phyloP scores from a whole-genome alignment of 2,888 invertebrate genomes.

The Tanytarsus gracilentus region DNA sequence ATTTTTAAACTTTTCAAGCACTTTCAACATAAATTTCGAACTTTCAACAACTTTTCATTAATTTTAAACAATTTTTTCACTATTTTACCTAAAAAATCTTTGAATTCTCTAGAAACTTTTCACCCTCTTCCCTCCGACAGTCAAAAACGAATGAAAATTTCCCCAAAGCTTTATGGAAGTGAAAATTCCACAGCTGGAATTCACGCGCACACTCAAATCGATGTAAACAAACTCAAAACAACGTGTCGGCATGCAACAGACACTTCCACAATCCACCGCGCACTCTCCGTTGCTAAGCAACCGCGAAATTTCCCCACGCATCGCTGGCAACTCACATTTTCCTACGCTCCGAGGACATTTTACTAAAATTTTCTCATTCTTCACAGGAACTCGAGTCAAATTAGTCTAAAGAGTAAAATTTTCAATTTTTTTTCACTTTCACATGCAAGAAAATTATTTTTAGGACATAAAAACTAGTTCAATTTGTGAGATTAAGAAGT shows the following conservation, averaged over 20 bases:
- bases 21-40: no score
- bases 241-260: not conserved
- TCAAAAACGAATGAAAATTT: not conserved
- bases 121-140: not conserved
- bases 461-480: no score
- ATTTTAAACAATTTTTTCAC: no score
- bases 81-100: not conserved
- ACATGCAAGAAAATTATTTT: no score
- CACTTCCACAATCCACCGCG: not conserved
- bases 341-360: not conserved
- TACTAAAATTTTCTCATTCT: not conserved
- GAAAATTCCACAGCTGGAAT: not conserved
- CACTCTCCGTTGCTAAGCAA: not conserved
- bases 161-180: no score
- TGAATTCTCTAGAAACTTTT: not conserved
- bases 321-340: not conserved
- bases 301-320: not conserved
- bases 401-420: not conserved
- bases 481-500: not conserved
- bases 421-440: not conserved
- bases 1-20: no score
- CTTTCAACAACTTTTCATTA: no score
- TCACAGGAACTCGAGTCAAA: conserved; percentile 8
- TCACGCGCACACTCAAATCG: not conserved
- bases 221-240: not conserved